These are phyloP conservation scores for Tetropium fuscum DNA, from an alignment of 2,888 invertebrate genomes.

Conservation along the genomic window DNA sequence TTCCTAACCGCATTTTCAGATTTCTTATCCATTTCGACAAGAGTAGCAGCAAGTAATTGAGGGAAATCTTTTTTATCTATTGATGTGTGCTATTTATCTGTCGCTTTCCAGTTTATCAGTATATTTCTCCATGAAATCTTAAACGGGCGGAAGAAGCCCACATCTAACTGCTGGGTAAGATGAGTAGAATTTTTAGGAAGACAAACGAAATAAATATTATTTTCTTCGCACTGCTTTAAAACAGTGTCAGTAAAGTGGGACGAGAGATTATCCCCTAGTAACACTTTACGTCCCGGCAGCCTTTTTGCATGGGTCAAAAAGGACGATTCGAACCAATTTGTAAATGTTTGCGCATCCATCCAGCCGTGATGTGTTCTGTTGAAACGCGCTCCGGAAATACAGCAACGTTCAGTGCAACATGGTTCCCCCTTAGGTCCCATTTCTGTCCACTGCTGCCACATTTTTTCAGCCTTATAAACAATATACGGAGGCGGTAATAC, in stretches of 20 bases:
- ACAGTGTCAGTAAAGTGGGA: background rate
- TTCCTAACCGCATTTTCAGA: slow-evolving; percentile 34
- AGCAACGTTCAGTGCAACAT: background rate
- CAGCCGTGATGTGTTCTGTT: background rate
- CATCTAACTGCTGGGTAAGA: background rate
- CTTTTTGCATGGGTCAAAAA: background rate
- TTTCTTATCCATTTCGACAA: slow-evolving; percentile 29
- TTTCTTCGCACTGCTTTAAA: background rate
- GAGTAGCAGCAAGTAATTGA: slow-evolving; percentile 25
- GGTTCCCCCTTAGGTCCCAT: background rate
- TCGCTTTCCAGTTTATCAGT: background rate
- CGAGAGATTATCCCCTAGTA: background rate
- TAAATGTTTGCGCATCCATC: background rate
- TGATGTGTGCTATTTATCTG: slow-evolving; percentile 11
- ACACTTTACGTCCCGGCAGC: background rate
- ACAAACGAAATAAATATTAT: slow-evolving; percentile 7
- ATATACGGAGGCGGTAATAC: background rate
- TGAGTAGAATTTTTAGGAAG: slow-evolving; percentile 4
- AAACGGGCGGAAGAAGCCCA: background rate
- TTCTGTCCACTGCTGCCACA: background rate
- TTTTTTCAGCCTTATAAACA: background rate
- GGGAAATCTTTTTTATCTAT: slow-evolving; percentile 39
- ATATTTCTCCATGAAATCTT: background rate
- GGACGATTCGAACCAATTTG: background rate
- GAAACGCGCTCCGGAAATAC: background rate